Conservation (phyloP, 2,797 vertebrate species). For the Carduelis carduelis region DNA sequence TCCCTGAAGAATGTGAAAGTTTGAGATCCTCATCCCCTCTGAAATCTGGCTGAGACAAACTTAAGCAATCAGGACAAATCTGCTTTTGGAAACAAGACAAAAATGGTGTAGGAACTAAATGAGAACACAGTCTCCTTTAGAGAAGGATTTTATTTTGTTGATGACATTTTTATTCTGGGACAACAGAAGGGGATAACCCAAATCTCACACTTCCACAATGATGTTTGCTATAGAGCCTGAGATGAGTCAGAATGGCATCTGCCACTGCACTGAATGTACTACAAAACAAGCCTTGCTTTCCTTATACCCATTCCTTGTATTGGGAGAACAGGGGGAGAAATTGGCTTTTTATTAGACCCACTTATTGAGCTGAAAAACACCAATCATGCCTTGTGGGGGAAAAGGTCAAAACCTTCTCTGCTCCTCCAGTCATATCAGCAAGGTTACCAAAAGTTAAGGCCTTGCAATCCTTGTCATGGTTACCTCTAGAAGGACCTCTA, state of each 20-base stretch:
- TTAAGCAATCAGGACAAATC: neutral
- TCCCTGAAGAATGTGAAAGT: neutral
- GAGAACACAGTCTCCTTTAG: neutral
- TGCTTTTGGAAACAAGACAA: neutral
- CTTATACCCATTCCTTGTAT: neutral
- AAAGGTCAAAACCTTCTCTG: neutral
- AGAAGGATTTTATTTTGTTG: neutral
- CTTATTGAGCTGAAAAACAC: neutral
- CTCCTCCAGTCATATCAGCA: neutral
- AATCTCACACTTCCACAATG: neutral
- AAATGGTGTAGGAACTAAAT: neutral
- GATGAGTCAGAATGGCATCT: neutral
- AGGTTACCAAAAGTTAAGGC: neutral
- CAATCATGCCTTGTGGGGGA: neutral
- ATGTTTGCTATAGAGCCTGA: neutral
- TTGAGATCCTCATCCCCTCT: neutral
- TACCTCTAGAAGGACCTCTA: neutral
- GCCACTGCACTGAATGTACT: neutral
- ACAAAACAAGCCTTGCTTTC: neutral
- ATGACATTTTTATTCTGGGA: neutral
- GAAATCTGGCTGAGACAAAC: neutral
- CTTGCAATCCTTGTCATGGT: neutral
- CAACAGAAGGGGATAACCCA: neutral
- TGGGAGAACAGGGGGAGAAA: neutral
- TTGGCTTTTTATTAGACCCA: neutral